Evolutionary conservation across 2,888 invertebrate genomes (phyloP).

Genomic region (Hydraecia micacea): DNA sequence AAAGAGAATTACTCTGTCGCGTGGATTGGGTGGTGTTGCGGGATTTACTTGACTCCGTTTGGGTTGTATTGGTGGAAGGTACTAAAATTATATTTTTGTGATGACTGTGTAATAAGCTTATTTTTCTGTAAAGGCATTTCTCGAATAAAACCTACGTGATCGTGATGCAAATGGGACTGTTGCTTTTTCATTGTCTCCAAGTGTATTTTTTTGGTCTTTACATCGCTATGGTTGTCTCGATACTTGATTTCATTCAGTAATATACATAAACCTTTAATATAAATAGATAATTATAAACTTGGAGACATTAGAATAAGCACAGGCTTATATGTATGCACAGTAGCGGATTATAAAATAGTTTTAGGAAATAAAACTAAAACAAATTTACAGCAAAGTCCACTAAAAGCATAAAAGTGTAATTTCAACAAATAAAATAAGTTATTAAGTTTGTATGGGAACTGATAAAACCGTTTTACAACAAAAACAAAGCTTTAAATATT

Average conservation of each 20-base stretch:
- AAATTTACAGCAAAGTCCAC: background rate
- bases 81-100: background rate
- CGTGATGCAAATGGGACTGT: background rate
- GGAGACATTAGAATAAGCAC: background rate
- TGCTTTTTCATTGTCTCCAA: background rate
- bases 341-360: background rate
- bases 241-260: background rate
- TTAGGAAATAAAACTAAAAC: slow-evolving; percentile 1
- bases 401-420: slow-evolving; percentile 14
- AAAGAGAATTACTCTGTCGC: slow-evolving; percentile 62
- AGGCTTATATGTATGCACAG: background rate
- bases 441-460: background rate
- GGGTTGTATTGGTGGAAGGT: slow-evolving; percentile 2
- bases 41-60: slow-evolving; percentile 27
- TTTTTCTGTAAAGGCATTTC: background rate
- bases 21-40: slow-evolving; percentile 28
- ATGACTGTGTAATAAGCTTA: background rate
- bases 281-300: background rate
- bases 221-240: background rate
- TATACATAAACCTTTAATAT: background rate
- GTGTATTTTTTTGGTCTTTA: background rate
- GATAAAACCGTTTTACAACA: background rate
- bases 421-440: slow-evolving; percentile 16
- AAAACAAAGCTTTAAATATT: slow-evolving; percentile 8
- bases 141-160: background rate